Evolutionary conservation across 2,113 vertebrate species (phyloP).

Genomic region (Heterotilapia buettikoferi): DNA sequence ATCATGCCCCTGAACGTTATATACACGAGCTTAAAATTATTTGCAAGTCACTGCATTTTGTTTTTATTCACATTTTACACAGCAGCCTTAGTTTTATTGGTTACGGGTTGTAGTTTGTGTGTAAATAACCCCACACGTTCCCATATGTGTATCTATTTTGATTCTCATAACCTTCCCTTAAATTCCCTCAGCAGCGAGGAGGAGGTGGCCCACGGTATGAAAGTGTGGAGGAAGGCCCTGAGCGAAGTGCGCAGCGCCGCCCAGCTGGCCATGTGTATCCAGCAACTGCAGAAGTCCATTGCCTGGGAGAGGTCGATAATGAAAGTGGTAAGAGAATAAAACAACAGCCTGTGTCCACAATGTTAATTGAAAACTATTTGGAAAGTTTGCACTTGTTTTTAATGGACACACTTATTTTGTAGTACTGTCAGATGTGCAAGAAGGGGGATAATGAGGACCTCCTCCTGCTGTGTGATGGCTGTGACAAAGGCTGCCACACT

Average conservation of each 20-base stretch:
- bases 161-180: neutral
- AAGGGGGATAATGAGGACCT: constrained; percentile 98
- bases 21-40: neutral
- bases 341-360: neutral
- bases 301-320: constrained; percentile 99
- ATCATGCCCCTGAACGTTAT: neutral
- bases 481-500: constrained; percentile 98
- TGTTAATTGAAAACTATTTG: neutral
- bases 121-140: neutral
- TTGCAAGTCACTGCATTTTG: neutral
- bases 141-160: neutral
- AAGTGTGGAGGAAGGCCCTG: constrained; percentile 93
- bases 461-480: constrained; percentile 94
- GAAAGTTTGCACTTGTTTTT: neutral
- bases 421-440: constrained; percentile 98
- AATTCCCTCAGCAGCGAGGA: constrained; percentile 84
- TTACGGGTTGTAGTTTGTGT: neutral
- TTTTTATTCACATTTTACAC: neutral
- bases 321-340: constrained; percentile 90
- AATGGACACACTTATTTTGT: constrained; percentile 50
- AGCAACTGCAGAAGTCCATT: constrained; percentile 98
- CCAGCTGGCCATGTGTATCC: constrained; percentile 96
- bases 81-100: neutral
- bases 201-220: constrained; percentile 96
- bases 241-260: constrained; percentile 90